Percentiles rank a stretch among this genome's conserved stretches.
Evolutionary conservation across 2,888 invertebrate genomes (phyloP).

Genomic region (Drosophila meridiana): DNA sequence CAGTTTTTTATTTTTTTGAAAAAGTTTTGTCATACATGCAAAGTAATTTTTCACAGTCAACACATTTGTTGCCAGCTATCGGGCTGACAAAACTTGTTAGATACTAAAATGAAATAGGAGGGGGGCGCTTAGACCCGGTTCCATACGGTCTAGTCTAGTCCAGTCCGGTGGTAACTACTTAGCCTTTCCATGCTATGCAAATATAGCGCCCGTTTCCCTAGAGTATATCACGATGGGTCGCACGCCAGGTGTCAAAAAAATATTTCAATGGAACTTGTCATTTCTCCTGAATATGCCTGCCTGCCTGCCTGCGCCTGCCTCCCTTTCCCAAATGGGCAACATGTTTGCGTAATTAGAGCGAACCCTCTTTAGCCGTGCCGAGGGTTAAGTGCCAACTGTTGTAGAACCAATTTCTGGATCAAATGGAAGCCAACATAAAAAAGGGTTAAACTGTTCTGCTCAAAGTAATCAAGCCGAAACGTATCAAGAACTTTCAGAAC

Average conservation of each 20-base stretch:
- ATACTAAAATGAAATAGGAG: slow-evolving; percentile 3
- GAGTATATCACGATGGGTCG: slow-evolving; percentile 49
- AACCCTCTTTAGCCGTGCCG: slow-evolving; percentile 28
- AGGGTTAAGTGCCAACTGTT: slow-evolving; percentile 63
- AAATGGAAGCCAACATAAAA: slow-evolving; percentile 9
- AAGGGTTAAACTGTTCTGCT: slow-evolving; percentile 39
- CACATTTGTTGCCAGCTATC: slow-evolving; percentile 52
- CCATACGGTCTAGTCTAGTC: slow-evolving; percentile 1
- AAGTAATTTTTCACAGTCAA: slow-evolving; percentile 72
- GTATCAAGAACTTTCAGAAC: background rate
- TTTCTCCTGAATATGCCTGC: slow-evolving; percentile 12
- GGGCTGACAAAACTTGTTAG: slow-evolving; percentile 41
- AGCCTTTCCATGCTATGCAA: slow-evolving; percentile 38
- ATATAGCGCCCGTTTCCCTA: slow-evolving; percentile 49
- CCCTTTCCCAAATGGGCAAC: slow-evolving; percentile 42
- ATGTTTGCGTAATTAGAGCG: slow-evolving; percentile 67
- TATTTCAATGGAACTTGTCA: slow-evolving; percentile 56
- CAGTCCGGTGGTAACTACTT: slow-evolving; percentile 13
- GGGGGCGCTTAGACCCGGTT: background rate
- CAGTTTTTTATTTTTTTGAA: slow-evolving; percentile 42
- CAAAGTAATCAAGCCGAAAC: slow-evolving; percentile 30
- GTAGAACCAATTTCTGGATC: slow-evolving; percentile 17
- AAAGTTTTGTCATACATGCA: slow-evolving; percentile 74
- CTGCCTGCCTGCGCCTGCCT: slow-evolving; percentile 5
- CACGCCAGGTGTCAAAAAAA: slow-evolving; percentile 74